Conservation (phyloP, 1,140 invertebrate species). For the Heliconius congener region DNA sequence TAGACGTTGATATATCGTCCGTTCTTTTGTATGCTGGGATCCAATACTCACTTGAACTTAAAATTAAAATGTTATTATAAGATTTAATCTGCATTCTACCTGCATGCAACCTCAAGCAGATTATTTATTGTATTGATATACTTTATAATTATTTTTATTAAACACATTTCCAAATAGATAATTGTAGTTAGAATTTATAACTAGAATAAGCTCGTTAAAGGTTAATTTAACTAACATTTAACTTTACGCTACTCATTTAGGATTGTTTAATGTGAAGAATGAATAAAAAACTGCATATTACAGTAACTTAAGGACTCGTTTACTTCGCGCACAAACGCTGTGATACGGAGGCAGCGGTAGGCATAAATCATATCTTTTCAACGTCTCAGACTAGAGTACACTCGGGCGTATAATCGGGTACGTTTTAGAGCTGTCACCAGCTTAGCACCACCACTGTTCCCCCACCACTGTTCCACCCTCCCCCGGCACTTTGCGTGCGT, state of each 20-base stretch:
- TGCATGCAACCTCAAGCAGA: too few relatives aligned
- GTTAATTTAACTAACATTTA: not conserved
- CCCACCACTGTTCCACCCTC: slow-evolving; percentile 29
- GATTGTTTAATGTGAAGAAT: not conserved
- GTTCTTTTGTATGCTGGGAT: too few relatives aligned
- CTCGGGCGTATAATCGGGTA: slow-evolving; percentile 74
- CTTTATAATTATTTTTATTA: not conserved
- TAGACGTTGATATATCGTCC: too few relatives aligned
- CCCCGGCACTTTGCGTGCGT: slow-evolving; percentile 72
- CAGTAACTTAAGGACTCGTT: slow-evolving; percentile 6
- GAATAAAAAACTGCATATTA: not conserved
- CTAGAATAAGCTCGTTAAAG: not conserved
- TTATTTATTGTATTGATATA: too few relatives aligned
- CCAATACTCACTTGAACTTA: too few relatives aligned
- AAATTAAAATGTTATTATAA: too few relatives aligned
- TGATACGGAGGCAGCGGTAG: slow-evolving; percentile 25
- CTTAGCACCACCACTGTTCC: slow-evolving; percentile 59
- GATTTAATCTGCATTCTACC: too few relatives aligned
- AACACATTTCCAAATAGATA: not conserved
- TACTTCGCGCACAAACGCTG: slow-evolving; percentile 20
- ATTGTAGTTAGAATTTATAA: not conserved
- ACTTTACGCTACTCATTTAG: not conserved
- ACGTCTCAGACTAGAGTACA: slow-evolving; percentile 62
- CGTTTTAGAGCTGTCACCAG: slow-evolving; percentile 72
- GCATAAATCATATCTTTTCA: slow-evolving; percentile 65